Conservation (phyloP, 2,888 invertebrate species). For the Lamproptera curius region DNA sequence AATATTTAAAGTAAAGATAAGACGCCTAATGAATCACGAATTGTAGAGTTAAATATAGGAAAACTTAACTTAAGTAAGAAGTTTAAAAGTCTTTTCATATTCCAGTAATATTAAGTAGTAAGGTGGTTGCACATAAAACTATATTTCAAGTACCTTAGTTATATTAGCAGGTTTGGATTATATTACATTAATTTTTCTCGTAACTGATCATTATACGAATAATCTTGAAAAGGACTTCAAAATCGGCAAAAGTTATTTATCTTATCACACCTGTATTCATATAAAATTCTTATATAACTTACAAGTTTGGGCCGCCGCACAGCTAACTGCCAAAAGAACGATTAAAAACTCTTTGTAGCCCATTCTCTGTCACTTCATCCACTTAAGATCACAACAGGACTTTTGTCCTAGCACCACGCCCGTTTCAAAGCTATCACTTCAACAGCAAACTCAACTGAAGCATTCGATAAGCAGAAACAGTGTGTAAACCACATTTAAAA, state of each 20-base stretch:
- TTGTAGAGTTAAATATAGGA: too few relatives aligned
- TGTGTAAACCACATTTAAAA: constrained; percentile 43
- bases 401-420: constrained; percentile 21
- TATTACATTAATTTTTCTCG: too few relatives aligned
- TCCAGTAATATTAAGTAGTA: too few relatives aligned
- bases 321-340: constrained; percentile 37
- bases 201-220: neutral
- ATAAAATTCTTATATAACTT: constrained; percentile 31
- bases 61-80: too few relatives aligned
- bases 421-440: constrained; percentile 23
- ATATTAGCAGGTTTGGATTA: too few relatives aligned
- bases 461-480: constrained; percentile 38
- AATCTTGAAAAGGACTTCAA: neutral
- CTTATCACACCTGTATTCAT: neutral
- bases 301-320: constrained; percentile 44
- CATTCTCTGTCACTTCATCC: constrained; percentile 39
- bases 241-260: neutral
- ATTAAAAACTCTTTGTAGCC: constrained; percentile 36
- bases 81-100: too few relatives aligned
- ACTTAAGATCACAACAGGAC: constrained; percentile 27
- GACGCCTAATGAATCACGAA: too few relatives aligned
- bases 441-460: constrained; percentile 30
- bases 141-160: too few relatives aligned
- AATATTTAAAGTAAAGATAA: too few relatives aligned
- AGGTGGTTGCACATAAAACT: too few relatives aligned